phyloP scores from a whole-genome alignment of 2,113 vertebrate species.

The Hylia prasina region DNA sequence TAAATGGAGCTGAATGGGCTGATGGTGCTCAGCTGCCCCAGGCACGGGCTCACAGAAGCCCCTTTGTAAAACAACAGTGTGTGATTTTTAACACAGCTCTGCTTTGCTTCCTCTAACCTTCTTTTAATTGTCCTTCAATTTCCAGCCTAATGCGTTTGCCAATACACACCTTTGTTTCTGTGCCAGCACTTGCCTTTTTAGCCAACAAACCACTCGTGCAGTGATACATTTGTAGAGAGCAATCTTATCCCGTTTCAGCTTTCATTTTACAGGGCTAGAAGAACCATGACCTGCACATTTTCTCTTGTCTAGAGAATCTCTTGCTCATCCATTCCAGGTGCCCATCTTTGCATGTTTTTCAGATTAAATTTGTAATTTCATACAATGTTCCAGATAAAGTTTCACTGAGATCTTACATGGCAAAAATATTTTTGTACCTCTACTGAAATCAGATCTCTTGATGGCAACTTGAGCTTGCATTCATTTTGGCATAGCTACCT shows the following conservation, averaged over 20 bases:
- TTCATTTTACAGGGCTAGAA: background rate
- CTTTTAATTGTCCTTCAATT: background rate
- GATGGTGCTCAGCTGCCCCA: background rate
- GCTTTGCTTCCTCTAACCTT: background rate
- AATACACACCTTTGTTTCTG: background rate
- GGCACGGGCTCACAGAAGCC: background rate
- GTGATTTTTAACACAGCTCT: background rate
- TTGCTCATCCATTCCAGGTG: background rate
- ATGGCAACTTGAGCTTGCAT: background rate
- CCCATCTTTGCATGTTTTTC: background rate
- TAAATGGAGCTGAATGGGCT: background rate
- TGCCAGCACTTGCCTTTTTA: background rate
- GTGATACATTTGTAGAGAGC: background rate
- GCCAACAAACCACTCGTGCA: background rate
- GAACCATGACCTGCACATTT: background rate
- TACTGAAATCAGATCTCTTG: background rate
- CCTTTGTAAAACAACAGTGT: background rate
- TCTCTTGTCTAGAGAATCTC: background rate
- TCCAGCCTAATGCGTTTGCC: background rate
- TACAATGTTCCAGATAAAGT: background rate
- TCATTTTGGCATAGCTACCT: background rate
- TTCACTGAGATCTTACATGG: background rate
- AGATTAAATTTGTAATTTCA: background rate
- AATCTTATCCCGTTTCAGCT: background rate
- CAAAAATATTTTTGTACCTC: background rate